These are phyloP conservation scores for Leptura quadrifasciata DNA, from an alignment of 2,888 invertebrate genomes.

Conservation along the genomic window DNA sequence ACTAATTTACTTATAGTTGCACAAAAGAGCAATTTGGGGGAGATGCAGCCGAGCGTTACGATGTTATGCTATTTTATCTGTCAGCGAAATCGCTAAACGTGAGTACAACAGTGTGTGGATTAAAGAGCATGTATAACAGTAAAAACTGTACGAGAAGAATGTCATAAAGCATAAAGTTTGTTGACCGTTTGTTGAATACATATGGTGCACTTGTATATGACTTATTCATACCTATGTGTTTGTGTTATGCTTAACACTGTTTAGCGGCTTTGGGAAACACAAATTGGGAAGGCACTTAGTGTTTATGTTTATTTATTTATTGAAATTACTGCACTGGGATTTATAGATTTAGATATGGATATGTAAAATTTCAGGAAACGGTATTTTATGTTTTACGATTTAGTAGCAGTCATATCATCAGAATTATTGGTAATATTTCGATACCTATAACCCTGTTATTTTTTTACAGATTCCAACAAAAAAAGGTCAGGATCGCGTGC, in stretches of 20 bases:
- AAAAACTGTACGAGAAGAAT: constrained; percentile 33
- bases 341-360: no score
- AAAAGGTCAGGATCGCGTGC: no score
- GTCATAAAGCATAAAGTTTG: constrained; percentile 44
- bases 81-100: constrained; percentile 7
- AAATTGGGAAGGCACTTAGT: not conserved
- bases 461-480: no score
- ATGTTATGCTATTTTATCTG: constrained; percentile 10
- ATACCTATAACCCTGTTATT: no score
- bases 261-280: constrained; percentile 23
- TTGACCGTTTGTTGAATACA: constrained; percentile 39
- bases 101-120: constrained; percentile 9
- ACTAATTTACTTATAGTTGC: no score
- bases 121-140: constrained; percentile 24
- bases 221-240: constrained; percentile 5
- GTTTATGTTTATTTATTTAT: constrained; percentile 9
- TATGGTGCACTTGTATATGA: constrained; percentile 9
- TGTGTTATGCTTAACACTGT: constrained; percentile 5
- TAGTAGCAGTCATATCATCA: no score
- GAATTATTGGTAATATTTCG: no score
- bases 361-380: no score
- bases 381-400: no score
- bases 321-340: not conserved
- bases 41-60: not conserved
- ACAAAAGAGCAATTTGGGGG: not conserved